Evolutionary conservation across 2,113 vertebrate genomes (phyloP).

Genomic region (Terrapene triunguis): DNA sequence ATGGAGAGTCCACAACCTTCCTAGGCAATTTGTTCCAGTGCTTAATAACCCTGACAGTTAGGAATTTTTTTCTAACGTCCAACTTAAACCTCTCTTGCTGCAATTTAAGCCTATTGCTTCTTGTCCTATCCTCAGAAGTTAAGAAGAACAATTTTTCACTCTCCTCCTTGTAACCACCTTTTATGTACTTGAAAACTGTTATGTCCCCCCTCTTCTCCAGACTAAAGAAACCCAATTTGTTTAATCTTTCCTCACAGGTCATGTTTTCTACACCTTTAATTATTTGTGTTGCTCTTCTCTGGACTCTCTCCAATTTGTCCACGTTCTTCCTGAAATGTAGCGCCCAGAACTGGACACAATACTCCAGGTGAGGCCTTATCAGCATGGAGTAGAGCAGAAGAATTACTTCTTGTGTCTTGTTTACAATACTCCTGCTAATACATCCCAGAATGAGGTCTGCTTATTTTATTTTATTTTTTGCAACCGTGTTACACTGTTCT

Average conservation of each 20-base stretch:
- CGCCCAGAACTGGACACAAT: not conserved
- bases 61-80: not conserved
- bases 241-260: not conserved
- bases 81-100: not conserved
- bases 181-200: not conserved
- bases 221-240: not conserved
- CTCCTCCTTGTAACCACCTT: not conserved
- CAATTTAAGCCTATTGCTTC: not conserved
- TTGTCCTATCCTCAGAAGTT: not conserved
- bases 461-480: not conserved
- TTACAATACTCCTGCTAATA: not conserved
- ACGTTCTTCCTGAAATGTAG: not conserved
- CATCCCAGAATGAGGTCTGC: not conserved
- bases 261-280: not conserved
- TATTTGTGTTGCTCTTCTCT: not conserved
- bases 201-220: not conserved
- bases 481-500: not conserved
- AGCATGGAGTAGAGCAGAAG: not conserved
- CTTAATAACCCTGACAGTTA: not conserved
- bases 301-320: not conserved
- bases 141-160: not conserved
- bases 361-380: not conserved
- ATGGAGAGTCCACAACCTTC: not conserved
- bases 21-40: not conserved
- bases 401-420: not conserved